These are phyloP conservation scores for Bombus sylvicola DNA, from an alignment of 1,140 invertebrate species.

Conservation along the genomic window DNA sequence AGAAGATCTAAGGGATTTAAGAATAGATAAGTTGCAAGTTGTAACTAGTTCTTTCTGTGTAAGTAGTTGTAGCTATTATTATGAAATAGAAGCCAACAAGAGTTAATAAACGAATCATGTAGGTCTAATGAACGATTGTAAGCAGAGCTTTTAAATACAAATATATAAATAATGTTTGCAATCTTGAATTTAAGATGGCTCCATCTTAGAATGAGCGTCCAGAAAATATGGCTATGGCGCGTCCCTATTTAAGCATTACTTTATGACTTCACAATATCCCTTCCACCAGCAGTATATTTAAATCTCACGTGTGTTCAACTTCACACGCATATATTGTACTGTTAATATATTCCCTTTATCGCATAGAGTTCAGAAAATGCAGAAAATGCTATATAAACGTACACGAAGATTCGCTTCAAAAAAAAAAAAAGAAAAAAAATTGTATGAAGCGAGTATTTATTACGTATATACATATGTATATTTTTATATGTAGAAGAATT, in stretches of 20 bases:
- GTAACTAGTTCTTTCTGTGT: not conserved
- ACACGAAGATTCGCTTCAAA: not conserved
- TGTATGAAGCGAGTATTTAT: not conserved
- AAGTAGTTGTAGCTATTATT: not conserved
- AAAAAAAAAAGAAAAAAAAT: not conserved
- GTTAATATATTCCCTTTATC: not conserved
- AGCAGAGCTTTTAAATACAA: not conserved
- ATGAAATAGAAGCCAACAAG: too few relatives aligned
- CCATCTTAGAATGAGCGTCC: not conserved
- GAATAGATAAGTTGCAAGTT: not conserved
- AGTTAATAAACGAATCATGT: too few relatives aligned
- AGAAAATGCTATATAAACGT: not conserved
- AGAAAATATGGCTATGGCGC: not conserved
- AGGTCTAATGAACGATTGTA: too few relatives aligned
- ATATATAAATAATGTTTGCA: not conserved
- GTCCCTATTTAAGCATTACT: not conserved
- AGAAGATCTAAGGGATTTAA: too few relatives aligned
- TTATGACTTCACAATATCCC: not conserved
- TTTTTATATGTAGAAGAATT: constrained; percentile 47
- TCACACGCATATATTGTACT: not conserved
- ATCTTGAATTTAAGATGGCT: not conserved
- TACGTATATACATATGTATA: constrained; percentile 35
- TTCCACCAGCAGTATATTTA: not conserved
- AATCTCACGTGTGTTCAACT: not conserved
- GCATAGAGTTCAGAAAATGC: not conserved